Conservation (phyloP, 2,888 invertebrate species). For the Chymomyza amoena region DNA sequence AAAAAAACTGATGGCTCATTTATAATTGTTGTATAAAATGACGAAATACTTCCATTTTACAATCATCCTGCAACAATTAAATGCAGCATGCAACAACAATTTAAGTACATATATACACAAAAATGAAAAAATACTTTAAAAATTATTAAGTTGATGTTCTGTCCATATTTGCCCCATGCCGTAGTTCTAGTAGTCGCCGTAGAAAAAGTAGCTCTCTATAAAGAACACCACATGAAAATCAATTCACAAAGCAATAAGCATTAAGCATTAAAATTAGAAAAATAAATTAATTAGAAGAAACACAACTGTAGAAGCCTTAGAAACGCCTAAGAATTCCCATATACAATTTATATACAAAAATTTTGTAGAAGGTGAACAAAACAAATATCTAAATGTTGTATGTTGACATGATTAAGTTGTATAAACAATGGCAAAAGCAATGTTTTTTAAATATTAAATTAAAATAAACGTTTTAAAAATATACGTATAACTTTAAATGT, state of each 20-base stretch:
- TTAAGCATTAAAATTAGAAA: not conserved
- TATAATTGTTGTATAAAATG: not conserved
- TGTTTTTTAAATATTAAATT: not conserved
- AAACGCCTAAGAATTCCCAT: not conserved
- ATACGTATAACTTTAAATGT: not conserved
- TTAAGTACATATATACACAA: not conserved
- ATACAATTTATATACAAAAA: not conserved
- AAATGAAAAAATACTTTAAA: not conserved
- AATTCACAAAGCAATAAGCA: not conserved
- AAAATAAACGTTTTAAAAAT: constrained; percentile 6
- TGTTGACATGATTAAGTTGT: not conserved
- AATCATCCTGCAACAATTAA: not conserved
- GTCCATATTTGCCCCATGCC: not conserved
- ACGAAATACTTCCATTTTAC: not conserved
- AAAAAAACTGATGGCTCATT: not conserved
- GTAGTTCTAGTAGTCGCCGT: not conserved
- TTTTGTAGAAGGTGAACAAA: not conserved
- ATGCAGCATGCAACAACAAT: not conserved
- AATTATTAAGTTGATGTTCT: not conserved
- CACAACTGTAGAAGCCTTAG: not conserved
- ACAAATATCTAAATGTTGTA: not conserved
- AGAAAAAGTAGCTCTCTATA: not conserved
- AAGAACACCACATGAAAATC: not conserved
- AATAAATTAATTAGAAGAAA: not conserved
- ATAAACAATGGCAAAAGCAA: not conserved